These are phyloP conservation scores for Dufourea novaeangliae DNA, from an alignment of 1,140 invertebrate species.

Conservation along the genomic window DNA sequence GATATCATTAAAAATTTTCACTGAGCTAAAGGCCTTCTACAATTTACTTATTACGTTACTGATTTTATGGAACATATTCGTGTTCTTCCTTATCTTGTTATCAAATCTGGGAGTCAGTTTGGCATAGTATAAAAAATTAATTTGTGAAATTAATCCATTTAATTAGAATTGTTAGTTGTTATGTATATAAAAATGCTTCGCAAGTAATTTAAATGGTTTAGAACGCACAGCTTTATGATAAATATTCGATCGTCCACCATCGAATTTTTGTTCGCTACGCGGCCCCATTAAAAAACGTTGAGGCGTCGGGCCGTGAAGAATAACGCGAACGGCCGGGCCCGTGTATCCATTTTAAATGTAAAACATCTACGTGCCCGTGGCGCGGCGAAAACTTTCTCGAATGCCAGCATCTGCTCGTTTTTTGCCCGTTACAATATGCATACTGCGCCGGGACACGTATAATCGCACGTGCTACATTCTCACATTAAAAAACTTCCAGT, in stretches of 20 bases:
- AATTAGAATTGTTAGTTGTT: too few species aligned
- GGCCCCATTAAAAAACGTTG: background rate
- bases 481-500: constrained; percentile 61
- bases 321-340: constrained; percentile 27
- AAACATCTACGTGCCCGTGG: constrained; percentile 52
- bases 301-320: constrained; percentile 27
- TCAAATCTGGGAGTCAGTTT: too few species aligned
- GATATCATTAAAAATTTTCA: background rate
- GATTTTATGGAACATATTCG: too few species aligned
- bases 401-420: constrained; percentile 55
- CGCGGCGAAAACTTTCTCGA: constrained; percentile 49
- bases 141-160: too few species aligned
- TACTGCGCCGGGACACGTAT: constrained; percentile 58
- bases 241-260: constrained; percentile 44
- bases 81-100: too few species aligned
- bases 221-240: constrained; percentile 31
- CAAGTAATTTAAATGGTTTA: background rate
- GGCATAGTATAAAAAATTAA: too few species aligned
- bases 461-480: constrained; percentile 64
- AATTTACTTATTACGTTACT: too few species aligned
- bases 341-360: constrained; percentile 54
- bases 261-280: constrained; percentile 27
- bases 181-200: too few species aligned
- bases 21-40: too few species aligned
- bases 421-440: constrained; percentile 56